Percentiles rank a stretch among this genome's conserved stretches.
Conservation (phyloP, 2,888 invertebrate species). For the Cerceris rybyensis region DNA sequence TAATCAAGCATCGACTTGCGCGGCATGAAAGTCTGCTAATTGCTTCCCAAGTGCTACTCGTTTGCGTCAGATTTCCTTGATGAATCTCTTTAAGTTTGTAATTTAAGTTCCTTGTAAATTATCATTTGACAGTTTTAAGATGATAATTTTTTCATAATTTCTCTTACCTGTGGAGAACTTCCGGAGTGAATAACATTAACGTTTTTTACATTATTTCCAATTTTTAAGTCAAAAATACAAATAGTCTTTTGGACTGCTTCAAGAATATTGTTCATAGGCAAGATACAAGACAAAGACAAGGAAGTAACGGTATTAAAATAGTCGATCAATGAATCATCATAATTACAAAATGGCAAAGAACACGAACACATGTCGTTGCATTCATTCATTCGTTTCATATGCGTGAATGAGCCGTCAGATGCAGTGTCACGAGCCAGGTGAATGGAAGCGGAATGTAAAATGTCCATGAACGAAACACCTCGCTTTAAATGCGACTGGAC, state of each 20-base stretch:
- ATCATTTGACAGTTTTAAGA: too few species aligned
- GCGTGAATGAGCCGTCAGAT: conserved; percentile 37
- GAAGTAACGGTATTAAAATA: neutral
- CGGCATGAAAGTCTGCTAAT: neutral
- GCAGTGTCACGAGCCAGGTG: conserved; percentile 19
- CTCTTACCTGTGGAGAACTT: too few species aligned
- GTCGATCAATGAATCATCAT: neutral
- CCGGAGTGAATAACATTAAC: too few species aligned
- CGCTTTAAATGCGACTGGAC: conserved; percentile 20
- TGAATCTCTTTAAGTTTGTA: too few species aligned
- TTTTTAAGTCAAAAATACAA: too few species aligned
- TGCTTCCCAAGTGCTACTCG: neutral
- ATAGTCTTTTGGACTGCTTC: too few species aligned
- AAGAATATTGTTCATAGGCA: neutral
- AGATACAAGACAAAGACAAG: neutral
- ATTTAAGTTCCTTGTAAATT: too few species aligned
- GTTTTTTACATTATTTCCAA: too few species aligned
- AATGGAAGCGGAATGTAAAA: conserved; percentile 34
- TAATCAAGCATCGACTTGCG: too few species aligned
- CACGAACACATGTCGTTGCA: neutral
- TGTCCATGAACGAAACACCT: conserved; percentile 21
- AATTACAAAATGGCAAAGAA: conserved; percentile 2
- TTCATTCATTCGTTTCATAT: conserved; percentile 24
- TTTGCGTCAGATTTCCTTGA: too few species aligned
- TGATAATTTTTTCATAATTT: too few species aligned